Evolutionary conservation across 1,140 invertebrate genomes (phyloP), one percentile per base, ranked within the genome.

Genomic region (Euwallacea similis): DNA sequence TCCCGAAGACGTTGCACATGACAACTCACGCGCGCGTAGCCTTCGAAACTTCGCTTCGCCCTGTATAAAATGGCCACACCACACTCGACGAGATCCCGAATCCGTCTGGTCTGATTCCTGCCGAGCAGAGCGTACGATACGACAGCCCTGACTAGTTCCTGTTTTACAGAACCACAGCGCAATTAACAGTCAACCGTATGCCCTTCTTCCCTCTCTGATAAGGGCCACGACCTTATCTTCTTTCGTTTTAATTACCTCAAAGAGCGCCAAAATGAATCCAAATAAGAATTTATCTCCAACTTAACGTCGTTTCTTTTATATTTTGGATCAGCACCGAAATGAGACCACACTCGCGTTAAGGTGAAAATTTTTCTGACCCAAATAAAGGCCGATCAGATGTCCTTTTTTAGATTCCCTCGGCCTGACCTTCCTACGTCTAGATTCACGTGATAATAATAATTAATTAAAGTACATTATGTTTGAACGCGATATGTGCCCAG

Each of bases 161-260:
- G 66, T 68, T 68, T 68, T 60, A 68, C 66, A 68, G 58, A 68
- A 68, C 66, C 66, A 68, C 66, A 61, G 66, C 66, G 66, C 66
- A 68, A 68, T 67, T 68, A 68, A 68, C 66, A 68, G 61, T 68
- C 42, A 47, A 56, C 41, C 65, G 47, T 66, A 56, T 66, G 64
- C 53, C 65, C 65, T 47, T 60, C 56, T 60, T 68, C 21, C 66
- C 44, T 47, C 59, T 15, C 43, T 47, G 55, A 68, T 60, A 60
- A 16, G 33, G 15, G 10, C 13, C 10, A 42, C 8, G 42, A 42
- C 44, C 55, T 68, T 68, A 68, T 68, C 66, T 68, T 61, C 44
- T 61, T 68, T 68, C 61, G 66, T 68, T 68, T 33, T 68, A 46
- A 68, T 61, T 7, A 44, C 44, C 8, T 47, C 41, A 58, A 58